Conservation (phyloP, 2,113 vertebrate species). For the Asarcornis scutulata region DNA sequence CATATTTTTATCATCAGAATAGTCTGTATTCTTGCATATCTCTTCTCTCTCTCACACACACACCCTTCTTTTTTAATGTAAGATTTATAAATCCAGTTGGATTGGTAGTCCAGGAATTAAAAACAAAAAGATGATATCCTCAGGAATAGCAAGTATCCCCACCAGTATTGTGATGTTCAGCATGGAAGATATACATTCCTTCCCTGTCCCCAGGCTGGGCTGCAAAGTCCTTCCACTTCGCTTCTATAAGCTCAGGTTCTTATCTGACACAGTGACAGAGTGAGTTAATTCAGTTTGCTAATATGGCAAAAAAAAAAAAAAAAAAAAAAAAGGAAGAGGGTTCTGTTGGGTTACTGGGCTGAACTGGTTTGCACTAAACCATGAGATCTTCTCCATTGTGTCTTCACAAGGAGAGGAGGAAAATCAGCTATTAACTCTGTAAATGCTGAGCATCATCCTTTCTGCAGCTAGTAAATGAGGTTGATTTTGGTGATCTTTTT, state of each 20-base stretch:
- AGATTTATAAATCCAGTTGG: neutral
- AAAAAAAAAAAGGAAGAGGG: neutral
- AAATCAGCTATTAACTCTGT: neutral
- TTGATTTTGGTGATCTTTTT: neutral
- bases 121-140: neutral
- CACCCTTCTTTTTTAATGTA: neutral
- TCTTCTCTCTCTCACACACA: neutral
- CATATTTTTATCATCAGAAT: neutral
- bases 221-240: neutral
- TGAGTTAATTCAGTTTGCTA: neutral
- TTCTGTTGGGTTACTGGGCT: neutral
- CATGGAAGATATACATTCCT: neutral
- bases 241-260: neutral
- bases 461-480: neutral
- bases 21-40: neutral
- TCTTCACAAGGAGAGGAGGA: neutral
- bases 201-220: too few species aligned
- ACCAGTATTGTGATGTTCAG: neutral
- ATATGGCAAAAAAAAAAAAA: neutral
- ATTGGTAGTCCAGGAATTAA: neutral
- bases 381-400: neutral
- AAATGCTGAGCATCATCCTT: neutral
- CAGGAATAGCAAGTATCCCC: neutral
- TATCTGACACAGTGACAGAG: neutral
- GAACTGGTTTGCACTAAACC: neutral